A percentile compares a stretch with the other conserved stretches of the same genome.
Conservation (phyloP, 1,140 invertebrate genomes). For the Cardiocondyla obscurior region DNA sequence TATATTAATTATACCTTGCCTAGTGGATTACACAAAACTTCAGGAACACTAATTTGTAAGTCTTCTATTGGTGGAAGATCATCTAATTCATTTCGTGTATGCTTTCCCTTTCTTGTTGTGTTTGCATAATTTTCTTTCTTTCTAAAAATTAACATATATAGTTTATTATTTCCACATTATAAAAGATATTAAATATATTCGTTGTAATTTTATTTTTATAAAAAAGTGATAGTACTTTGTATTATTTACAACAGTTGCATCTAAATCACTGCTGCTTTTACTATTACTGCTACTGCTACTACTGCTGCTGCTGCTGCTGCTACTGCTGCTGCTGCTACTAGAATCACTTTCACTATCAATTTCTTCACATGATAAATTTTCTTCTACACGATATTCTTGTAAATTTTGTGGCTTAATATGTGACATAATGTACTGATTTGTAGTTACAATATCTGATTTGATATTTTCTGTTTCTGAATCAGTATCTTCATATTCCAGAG, state of each 20-base stretch:
- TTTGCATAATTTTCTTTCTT: constrained; percentile 72
- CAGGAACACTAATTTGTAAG: constrained; percentile 90
- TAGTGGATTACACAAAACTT: constrained; percentile 89
- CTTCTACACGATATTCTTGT: constrained; percentile 43
- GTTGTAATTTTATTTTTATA: background rate
- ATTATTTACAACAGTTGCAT: background rate
- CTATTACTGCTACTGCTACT: background rate
- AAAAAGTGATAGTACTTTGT: background rate
- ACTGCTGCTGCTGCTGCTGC: background rate
- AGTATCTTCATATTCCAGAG: constrained; percentile 48
- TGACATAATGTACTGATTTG: background rate
- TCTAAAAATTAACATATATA: constrained; percentile 11
- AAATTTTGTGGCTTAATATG: background rate
- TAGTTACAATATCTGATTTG: background rate
- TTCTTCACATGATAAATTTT: constrained; percentile 11
- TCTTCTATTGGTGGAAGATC: constrained; percentile 94
- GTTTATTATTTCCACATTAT: background rate
- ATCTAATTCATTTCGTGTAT: constrained; percentile 82
- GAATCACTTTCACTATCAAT: constrained; percentile 55
- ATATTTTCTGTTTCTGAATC: constrained; percentile 56
- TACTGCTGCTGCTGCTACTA: background rate
- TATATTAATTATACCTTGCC: constrained; percentile 87
- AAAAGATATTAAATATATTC: background rate
- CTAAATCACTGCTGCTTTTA: constrained; percentile 15
- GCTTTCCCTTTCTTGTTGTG: background rate